These are phyloP conservation scores for Lepus timidus DNA, from an alignment of 2,113 vertebrate genomes.

Conservation along the genomic window DNA sequence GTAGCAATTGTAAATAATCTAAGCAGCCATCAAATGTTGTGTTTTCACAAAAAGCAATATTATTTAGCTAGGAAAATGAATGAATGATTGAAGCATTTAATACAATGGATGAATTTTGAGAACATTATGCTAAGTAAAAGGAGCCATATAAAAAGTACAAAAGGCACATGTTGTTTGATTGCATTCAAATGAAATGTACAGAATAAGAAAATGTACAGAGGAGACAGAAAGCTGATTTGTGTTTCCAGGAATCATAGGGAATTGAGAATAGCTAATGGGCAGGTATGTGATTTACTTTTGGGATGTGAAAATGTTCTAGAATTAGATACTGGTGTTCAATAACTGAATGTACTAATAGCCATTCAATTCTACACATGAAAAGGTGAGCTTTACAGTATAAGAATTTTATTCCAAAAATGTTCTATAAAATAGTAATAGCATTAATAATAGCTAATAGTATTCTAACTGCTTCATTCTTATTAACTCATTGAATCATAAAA, in stretches of 20 bases:
- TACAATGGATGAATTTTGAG: not conserved
- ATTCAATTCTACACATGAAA: not conserved
- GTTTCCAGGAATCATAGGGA: not conserved
- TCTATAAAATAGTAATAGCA: not conserved
- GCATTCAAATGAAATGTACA: not conserved
- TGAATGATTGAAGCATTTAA: no score
- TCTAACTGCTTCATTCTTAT: not conserved
- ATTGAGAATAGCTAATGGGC: not conserved
- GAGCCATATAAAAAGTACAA: not conserved
- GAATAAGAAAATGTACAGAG: not conserved
- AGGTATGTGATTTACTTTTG: not conserved
- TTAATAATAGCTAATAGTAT: not conserved
- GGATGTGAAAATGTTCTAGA: not conserved
- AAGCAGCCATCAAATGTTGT: not conserved
- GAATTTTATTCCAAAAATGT: not conserved
- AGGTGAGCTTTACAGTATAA: not conserved
- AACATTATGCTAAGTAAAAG: not conserved
- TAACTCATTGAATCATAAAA: not conserved
- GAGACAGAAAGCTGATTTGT: not conserved
- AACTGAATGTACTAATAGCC: not conserved
- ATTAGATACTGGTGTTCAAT: not conserved
- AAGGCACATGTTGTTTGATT: not conserved
- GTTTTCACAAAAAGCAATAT: not conserved
- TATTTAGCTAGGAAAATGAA: not conserved
- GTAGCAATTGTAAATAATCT: not conserved